These are phyloP conservation scores for Pelusios castaneus DNA, from an alignment of 2,113 vertebrate genomes.

Conservation along the genomic window DNA sequence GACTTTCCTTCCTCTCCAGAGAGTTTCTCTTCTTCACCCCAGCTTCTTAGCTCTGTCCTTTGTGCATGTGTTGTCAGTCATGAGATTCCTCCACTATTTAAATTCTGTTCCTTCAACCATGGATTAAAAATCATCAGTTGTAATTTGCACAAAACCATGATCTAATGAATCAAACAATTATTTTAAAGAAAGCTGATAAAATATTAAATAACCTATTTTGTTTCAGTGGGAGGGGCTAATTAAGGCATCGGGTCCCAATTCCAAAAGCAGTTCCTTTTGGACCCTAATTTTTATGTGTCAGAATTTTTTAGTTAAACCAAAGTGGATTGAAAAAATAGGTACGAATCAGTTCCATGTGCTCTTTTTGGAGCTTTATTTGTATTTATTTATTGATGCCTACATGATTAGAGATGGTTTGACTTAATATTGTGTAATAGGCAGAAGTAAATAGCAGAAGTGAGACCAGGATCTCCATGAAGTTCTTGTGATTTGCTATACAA, in stretches of 20 bases:
- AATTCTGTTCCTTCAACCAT: neutral
- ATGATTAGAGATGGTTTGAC: neutral
- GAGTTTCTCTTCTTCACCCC: neutral
- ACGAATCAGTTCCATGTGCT: neutral
- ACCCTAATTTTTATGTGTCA: neutral
- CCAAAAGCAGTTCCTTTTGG: neutral
- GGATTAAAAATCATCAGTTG: neutral
- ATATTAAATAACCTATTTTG: neutral
- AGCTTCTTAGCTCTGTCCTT: neutral
- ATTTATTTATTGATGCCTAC: neutral
- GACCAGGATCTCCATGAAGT: neutral
- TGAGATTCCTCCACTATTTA: neutral
- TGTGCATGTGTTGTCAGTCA: neutral
- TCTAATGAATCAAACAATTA: neutral
- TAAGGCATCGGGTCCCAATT: neutral
- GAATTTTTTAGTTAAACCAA: neutral
- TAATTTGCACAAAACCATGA: neutral
- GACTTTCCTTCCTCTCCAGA: neutral
- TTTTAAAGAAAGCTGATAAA: neutral
- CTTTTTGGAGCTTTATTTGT: neutral
- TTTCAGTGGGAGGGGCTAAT: neutral
- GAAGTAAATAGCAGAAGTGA: neutral
- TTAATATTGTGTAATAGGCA: neutral
- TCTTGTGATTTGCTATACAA: neutral
- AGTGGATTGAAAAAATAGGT: neutral